phyloP scores from a whole-genome alignment of 2,888 invertebrate species.

The Ganaspis brasiliensis region DNA sequence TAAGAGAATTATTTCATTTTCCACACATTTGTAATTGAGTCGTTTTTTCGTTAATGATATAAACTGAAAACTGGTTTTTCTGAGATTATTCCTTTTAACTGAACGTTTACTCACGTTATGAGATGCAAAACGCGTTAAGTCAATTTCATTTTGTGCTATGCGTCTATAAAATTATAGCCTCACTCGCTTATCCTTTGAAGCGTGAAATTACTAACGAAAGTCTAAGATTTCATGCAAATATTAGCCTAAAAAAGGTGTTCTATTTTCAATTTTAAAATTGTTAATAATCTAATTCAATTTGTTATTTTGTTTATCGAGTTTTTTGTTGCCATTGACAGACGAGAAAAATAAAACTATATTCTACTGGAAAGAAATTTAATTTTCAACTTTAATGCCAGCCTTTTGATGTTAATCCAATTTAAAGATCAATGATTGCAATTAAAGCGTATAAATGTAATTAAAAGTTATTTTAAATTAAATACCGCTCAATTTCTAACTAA shows the following conservation, averaged over 20 bases:
- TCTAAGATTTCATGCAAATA: slow-evolving; percentile 61
- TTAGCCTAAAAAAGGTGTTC: slow-evolving; percentile 46
- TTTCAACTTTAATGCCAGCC: no score
- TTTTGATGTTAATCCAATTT: no score
- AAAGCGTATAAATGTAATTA: no score
- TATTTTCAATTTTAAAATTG: slow-evolving; percentile 15
- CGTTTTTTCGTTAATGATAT: neutral
- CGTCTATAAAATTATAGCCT: slow-evolving; percentile 63
- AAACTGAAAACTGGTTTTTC: slow-evolving; percentile 52
- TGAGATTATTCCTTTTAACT: slow-evolving; percentile 61
- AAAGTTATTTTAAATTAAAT: no score
- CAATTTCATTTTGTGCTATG: slow-evolving; percentile 54
- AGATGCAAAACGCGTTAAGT: slow-evolving; percentile 55
- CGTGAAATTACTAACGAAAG: slow-evolving; percentile 72
- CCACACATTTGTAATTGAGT: neutral
- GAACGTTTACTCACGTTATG: slow-evolving; percentile 51
- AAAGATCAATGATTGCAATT: no score
- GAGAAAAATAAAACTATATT: no score
- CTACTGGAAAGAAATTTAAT: neutral
- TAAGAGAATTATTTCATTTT: neutral
- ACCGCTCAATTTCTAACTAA: no score
- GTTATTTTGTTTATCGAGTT: no score
- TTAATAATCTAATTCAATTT: neutral
- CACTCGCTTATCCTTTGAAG: slow-evolving; percentile 64
- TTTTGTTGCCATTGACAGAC: no score